Evolutionary conservation across 1,140 invertebrate genomes (phyloP), one percentile per base, ranked within the genome.

Genomic region (Conus betulinus): DNA sequence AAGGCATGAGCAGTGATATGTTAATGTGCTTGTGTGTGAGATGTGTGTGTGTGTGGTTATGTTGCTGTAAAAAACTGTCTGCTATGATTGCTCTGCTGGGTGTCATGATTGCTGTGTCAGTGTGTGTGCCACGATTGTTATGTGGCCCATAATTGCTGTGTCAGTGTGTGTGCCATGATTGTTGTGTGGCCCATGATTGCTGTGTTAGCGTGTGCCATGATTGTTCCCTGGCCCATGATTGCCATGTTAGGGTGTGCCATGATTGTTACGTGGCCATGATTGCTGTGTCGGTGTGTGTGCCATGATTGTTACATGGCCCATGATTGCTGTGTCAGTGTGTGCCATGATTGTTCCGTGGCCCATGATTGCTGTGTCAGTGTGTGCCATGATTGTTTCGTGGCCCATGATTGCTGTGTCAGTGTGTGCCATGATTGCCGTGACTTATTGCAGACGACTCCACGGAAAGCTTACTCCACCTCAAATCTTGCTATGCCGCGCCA

Each of bases 391-490:
- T 88, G 23, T 27, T 88, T 82, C 81, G 25, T 39, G n/a, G 63
- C 51, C n/a, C 4, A n/a, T 55, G 60, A 15, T 25, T n/a, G 57
- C 23, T 60, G 53, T 84, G 82, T 27, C 13, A 6, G 55, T 63
- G 55, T 84, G 53, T 84, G 82, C 11, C 82, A 52, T 71, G 67
- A 71, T 71, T 71, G 67, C 67, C 20, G 67, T 71, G 71, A 52
- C 88, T 82, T 78, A 53, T 88, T 88, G 51, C 89, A 90, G 87
- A 81, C 82, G 15, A 87, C 87, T 5, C 89, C 89, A 83, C 84
- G 88, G 85, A 91, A 91, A 90, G 89, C 91, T 55, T 89, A 87
- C 60, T 91, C 89, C 53, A 91, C 91, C 63, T 76, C 89, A 60
- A 91, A 89, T 89, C 89, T 91, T 84, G 67, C 88, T 74, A 84